Conservation (phyloP, 2,113 vertebrate species). For the Lagopus leucura region DNA sequence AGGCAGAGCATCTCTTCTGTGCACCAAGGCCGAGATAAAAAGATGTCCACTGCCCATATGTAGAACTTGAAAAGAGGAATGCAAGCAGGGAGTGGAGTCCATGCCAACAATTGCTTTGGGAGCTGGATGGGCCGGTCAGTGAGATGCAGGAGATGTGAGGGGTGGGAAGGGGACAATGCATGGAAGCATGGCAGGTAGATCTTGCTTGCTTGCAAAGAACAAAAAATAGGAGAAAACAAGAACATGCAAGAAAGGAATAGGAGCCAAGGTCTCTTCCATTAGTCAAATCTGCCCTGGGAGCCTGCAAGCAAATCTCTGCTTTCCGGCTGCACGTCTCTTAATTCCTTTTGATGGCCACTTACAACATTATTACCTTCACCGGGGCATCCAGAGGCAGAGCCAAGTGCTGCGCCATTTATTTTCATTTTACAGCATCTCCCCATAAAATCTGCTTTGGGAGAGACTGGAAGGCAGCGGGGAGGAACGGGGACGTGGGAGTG, state of each 20-base stretch:
- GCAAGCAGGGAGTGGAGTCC: background rate
- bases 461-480: background rate
- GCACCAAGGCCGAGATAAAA: background rate
- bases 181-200: background rate
- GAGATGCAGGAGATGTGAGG: background rate
- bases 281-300: slow-evolving; percentile 66
- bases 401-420: slow-evolving; percentile 50
- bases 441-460: slow-evolving; percentile 32
- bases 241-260: slow-evolving; percentile 28
- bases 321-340: slow-evolving; percentile 70
- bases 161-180: background rate
- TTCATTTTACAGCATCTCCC: slow-evolving; percentile 50
- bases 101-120: background rate
- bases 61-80: background rate
- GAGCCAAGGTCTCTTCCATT: slow-evolving; percentile 70
- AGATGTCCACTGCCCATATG: rapidly evolving
- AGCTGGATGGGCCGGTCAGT: background rate
- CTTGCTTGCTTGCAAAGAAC: background rate
- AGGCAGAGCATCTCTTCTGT: background rate
- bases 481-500: rapidly evolving
- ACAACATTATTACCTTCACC: slow-evolving; percentile 72
- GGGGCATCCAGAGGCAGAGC: slow-evolving; percentile 67
- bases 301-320: slow-evolving; percentile 69
- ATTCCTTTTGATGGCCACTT: slow-evolving; percentile 76
- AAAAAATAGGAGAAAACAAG: background rate